A percentile compares a stretch with the other conserved stretches of the same genome.
phyloP scores from a whole-genome alignment of 2,797 vertebrate genomes.

The Hippocampus kuda region DNA sequence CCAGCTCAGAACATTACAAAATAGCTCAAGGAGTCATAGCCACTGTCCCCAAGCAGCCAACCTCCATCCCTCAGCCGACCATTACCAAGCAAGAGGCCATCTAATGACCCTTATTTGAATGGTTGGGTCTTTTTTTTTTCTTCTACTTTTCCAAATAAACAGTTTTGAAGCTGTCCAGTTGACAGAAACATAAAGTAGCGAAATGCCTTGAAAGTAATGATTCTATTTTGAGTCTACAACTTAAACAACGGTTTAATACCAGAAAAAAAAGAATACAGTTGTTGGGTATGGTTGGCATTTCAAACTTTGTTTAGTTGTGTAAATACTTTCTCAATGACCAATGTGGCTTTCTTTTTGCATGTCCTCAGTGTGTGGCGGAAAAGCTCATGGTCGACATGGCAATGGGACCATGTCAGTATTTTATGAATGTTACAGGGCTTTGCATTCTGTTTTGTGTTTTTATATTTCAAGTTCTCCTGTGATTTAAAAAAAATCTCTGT shows the following conservation, averaged over 20 bases:
- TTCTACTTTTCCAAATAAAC: slow-evolving; percentile 16
- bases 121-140: slow-evolving; percentile 34
- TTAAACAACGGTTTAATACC: background rate
- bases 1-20: slow-evolving; percentile 93
- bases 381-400: slow-evolving; percentile 39
- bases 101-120: slow-evolving; percentile 51
- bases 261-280: slow-evolving; percentile 12
- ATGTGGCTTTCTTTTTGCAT: slow-evolving; percentile 26
- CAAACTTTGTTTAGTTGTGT: slow-evolving; percentile 26
- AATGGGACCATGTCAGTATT: slow-evolving; percentile 47
- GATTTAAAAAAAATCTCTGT: slow-evolving; percentile 21
- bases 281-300: slow-evolving; percentile 20
- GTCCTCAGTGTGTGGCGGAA: slow-evolving; percentile 26
- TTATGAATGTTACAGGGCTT: slow-evolving; percentile 68
- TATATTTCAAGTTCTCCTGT: slow-evolving; percentile 36
- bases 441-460: slow-evolving; percentile 52
- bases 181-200: slow-evolving; percentile 25
- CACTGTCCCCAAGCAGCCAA: slow-evolving; percentile 84
- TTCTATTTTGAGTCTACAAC: background rate
- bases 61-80: slow-evolving; percentile 81
- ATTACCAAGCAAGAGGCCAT: slow-evolving; percentile 98
- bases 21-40: slow-evolving; percentile 85
- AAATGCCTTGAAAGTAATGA: background rate
- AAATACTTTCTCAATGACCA: slow-evolving; percentile 31
- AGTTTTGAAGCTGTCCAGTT: slow-evolving; percentile 40